These are phyloP conservation scores for Machaerirhynchus nigripectus DNA, from an alignment of 2,113 vertebrate genomes.

Conservation along the genomic window DNA sequence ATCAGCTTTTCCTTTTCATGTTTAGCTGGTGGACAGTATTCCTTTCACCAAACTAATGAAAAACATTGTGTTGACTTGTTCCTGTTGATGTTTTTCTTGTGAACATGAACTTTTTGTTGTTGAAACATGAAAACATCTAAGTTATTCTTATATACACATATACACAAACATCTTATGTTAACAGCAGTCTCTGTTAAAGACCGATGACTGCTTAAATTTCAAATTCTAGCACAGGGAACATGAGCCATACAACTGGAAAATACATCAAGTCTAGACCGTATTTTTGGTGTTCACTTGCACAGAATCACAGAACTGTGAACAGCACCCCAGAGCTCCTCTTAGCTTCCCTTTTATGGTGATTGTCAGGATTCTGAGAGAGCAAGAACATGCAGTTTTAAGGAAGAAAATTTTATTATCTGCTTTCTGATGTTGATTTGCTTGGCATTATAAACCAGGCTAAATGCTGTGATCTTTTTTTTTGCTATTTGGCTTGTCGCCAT, in stretches of 20 bases:
- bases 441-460: neutral
- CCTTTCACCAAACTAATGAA: neutral
- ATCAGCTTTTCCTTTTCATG: neutral
- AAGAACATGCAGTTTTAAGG: neutral
- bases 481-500: neutral
- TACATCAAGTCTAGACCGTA: neutral
- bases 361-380: neutral
- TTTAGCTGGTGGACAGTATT: neutral
- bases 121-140: neutral
- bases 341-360: neutral
- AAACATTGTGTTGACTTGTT: neutral
- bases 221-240: neutral
- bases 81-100: neutral
- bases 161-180: neutral
- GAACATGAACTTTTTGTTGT: neutral
- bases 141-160: neutral
- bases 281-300: neutral
- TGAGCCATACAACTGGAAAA: neutral
- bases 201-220: neutral
- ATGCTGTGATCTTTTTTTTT: neutral
- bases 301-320: neutral
- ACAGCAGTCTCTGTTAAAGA: neutral
- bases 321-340: neutral
- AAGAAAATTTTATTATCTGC: neutral
- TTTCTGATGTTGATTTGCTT: neutral